These are phyloP conservation scores for Trachelipus rathkii DNA, from an alignment of 1,140 invertebrate genomes.

Conservation along the genomic window DNA sequence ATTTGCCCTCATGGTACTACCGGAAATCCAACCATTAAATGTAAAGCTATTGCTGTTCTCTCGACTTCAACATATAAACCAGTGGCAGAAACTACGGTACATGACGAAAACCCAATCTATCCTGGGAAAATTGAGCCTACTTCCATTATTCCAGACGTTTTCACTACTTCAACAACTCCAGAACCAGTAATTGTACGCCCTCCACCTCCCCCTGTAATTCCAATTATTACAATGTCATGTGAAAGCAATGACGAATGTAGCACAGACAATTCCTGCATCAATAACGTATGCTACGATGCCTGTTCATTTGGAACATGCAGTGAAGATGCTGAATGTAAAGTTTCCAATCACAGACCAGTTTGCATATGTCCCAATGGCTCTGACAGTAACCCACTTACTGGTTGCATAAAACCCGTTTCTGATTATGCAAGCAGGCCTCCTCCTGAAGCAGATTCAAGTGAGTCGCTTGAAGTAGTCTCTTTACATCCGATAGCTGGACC, in stretches of 20 bases:
- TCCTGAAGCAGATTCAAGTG: conserved; percentile 25
- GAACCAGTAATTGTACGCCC: neutral
- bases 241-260: conserved; percentile 60
- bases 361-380: conserved; percentile 63
- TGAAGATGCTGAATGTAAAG: conserved; percentile 56
- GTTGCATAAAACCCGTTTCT: conserved; percentile 43
- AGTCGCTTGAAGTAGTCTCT: conserved; percentile 3
- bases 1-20: conserved; percentile 49
- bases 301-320: conserved; percentile 54
- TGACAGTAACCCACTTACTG: conserved; percentile 61
- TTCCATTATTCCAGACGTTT: neutral
- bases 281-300: conserved; percentile 58
- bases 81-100: neutral
- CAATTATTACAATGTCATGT: conserved; percentile 61
- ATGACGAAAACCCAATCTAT: neutral
- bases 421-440: conserved; percentile 3
- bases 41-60: conserved; percentile 49
- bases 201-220: conserved; percentile 45
- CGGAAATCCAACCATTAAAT: conserved; percentile 61
- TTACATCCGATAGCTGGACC: conserved; percentile 24
- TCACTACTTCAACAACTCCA: conserved; percentile 11
- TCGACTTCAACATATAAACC: neutral
- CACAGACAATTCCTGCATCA: conserved; percentile 59
- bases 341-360: conserved; percentile 63
- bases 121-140: neutral